phyloP scores from a whole-genome alignment of 2,113 vertebrate species.

The Centropus unirufus region DNA sequence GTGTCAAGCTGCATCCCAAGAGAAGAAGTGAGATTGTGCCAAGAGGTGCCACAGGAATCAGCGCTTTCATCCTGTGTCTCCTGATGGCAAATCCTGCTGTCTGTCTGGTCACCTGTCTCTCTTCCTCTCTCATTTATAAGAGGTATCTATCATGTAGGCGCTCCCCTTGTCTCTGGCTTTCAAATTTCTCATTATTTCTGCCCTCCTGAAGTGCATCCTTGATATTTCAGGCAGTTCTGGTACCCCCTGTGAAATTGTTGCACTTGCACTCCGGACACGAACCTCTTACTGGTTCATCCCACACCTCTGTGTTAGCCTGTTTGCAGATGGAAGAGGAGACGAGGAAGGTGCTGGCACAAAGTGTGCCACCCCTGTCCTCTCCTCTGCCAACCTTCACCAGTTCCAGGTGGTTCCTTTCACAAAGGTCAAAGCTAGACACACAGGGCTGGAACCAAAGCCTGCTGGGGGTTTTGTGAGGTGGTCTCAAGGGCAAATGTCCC shows the following conservation, averaged over 20 bases:
- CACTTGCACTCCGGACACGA: background rate
- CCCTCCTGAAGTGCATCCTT: background rate
- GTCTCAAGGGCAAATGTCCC: background rate
- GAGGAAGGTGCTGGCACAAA: background rate
- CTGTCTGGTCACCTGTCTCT: background rate
- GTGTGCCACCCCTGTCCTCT: background rate
- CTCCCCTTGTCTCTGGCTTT: background rate
- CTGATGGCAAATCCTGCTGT: background rate
- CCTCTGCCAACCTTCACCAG: rapidly evolving
- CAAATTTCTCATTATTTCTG: background rate
- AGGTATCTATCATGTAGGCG: background rate
- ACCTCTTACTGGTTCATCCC: background rate
- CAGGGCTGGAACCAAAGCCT: background rate
- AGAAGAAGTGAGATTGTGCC: background rate
- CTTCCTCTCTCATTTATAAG: background rate
- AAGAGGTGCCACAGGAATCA: background rate
- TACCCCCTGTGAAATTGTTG: background rate
- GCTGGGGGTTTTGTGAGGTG: background rate
- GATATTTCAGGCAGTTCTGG: background rate
- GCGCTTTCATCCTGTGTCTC: background rate
- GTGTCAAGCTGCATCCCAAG: background rate
- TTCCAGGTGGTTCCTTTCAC: background rate
- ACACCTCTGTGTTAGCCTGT: background rate
- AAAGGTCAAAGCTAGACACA: background rate
- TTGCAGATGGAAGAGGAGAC: background rate